Base-by-base conservation (phyloP, 2,888 invertebrate species). In the Dorcus parallelipipedus region DNA sequence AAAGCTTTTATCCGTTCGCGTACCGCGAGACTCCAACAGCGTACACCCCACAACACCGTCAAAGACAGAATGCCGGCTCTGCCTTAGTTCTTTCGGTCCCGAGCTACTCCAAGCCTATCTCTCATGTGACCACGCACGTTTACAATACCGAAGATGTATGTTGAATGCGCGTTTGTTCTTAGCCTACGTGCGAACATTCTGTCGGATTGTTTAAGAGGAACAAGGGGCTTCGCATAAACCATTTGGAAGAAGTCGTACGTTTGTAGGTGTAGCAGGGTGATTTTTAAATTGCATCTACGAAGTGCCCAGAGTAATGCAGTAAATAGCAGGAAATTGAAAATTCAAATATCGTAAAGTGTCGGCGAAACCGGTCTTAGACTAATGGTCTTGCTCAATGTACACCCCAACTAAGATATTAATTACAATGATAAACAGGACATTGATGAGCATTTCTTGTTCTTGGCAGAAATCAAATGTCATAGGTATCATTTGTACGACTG, bases 51-150 rank as follows among this genome's bases (percentile, higher is more conserved):
- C 45, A 45, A 45, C 45, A 23, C 45, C 23, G 45, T 45, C 45
- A 45, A 45, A 45, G 45, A 45, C 45, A 45, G 45, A 45, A 45
- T 45, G 45, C 45, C 45, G 45, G 45, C 42, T 45, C 45, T 45
- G 45, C 45, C 23, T 45, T 45, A 45, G 45, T 45, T 45, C 45
- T 45, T 45, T 45, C 23, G 9, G 45, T 45, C 14, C 45, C 20
- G 23, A 23, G 23, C 45, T 23, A 45, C 45, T 45, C 45, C 20
- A 45, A 20, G 45, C 45, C 45, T 45, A 45, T 45, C 45, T 45
- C 45, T 45, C 45, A 45, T 45, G 45, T 45, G 45, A 45, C 45
- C 45, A 45, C 45, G 45, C 45, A 45, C 45, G 45, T 45, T 45
- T 20, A 45, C 45, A 45, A 45, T 10, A 45, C 45, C 45, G 45